Evolutionary conservation across 1,140 invertebrate species (phyloP).

Genomic region (Geopemphigus sp.): DNA sequence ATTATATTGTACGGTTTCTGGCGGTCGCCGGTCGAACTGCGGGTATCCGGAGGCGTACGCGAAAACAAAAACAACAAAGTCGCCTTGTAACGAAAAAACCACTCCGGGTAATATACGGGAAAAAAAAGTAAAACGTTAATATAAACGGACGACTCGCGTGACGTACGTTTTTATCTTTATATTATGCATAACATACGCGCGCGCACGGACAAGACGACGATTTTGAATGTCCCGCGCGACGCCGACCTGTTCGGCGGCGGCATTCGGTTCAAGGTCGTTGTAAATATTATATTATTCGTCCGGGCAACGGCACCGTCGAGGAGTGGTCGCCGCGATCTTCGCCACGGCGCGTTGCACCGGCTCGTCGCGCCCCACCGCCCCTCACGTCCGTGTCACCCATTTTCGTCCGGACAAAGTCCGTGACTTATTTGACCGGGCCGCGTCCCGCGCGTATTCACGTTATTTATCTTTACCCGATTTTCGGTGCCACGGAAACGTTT

Average conservation of each 20-base stretch:
- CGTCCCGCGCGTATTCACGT: no score
- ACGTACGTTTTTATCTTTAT: slow-evolving; percentile 31
- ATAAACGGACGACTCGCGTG: slow-evolving; percentile 33
- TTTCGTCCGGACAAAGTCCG: no score
- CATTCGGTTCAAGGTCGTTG: slow-evolving; percentile 44
- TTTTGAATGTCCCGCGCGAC: slow-evolving; percentile 42
- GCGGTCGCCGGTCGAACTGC: not conserved
- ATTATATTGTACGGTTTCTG: no score
- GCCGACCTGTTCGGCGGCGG: slow-evolving; percentile 34
- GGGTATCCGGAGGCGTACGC: slow-evolving; percentile 14
- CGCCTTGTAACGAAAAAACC: not conserved
- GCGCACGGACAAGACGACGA: not conserved
- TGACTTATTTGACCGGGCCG: no score
- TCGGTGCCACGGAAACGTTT: no score
- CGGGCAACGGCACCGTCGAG: not conserved
- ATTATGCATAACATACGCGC: slow-evolving; percentile 34
- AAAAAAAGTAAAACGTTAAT: slow-evolving; percentile 40
- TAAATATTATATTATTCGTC: slow-evolving; percentile 27
- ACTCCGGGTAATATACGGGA: not conserved
- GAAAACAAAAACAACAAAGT: slow-evolving; percentile 8
- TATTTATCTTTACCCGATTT: no score
- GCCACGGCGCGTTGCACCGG: no score
- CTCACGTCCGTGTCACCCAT: no score
- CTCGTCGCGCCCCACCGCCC: no score
- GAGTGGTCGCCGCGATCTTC: slow-evolving; percentile 15